phyloP scores from a whole-genome alignment of 2,888 invertebrate genomes.

The Cheilosia vernalis region DNA sequence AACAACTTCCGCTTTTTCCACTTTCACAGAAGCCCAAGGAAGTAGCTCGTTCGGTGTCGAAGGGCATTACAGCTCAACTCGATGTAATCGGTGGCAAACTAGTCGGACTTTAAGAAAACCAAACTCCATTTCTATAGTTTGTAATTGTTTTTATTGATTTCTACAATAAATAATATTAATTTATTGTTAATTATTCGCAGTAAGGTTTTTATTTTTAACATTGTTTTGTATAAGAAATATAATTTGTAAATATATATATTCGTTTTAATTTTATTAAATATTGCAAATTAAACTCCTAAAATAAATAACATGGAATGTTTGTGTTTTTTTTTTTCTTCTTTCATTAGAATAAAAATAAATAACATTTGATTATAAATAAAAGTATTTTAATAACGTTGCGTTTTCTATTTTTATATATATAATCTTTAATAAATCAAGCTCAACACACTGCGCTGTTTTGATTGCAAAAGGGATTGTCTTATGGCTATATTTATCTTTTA shows the following conservation, averaged over 20 bases:
- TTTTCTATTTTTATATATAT: slow-evolving; percentile 49
- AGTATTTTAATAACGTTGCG: slow-evolving; percentile 51
- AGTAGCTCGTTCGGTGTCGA: slow-evolving; percentile 80
- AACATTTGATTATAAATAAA: slow-evolving; percentile 75
- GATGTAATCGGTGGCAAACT: slow-evolving; percentile 81
- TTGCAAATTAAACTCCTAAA: slow-evolving; percentile 70
- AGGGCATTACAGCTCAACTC: slow-evolving; percentile 81
- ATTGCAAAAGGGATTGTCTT: slow-evolving; percentile 68
- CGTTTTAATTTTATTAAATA: slow-evolving; percentile 53
- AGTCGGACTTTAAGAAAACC: slow-evolving; percentile 80
- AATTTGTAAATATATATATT: slow-evolving; percentile 67
- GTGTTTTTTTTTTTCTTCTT: slow-evolving; percentile 6
- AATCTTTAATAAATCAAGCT: slow-evolving; percentile 45
- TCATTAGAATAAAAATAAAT: slow-evolving; percentile 75
- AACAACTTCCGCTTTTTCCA: slow-evolving; percentile 27
- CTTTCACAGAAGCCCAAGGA: slow-evolving; percentile 80
- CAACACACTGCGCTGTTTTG: slow-evolving; percentile 46
- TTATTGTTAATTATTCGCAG: slow-evolving; percentile 57
- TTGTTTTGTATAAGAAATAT: slow-evolving; percentile 66
- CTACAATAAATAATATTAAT: slow-evolving; percentile 73
- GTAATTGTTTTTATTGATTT: slow-evolving; percentile 54
- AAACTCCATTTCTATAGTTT: slow-evolving; percentile 70
- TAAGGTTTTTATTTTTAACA: slow-evolving; percentile 18
- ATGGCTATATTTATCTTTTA: slow-evolving; percentile 56
- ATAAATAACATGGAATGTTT: slow-evolving; percentile 75